Evolutionary conservation across 1,140 invertebrate genomes (phyloP).

Genomic region (Adelges cooleyi): DNA sequence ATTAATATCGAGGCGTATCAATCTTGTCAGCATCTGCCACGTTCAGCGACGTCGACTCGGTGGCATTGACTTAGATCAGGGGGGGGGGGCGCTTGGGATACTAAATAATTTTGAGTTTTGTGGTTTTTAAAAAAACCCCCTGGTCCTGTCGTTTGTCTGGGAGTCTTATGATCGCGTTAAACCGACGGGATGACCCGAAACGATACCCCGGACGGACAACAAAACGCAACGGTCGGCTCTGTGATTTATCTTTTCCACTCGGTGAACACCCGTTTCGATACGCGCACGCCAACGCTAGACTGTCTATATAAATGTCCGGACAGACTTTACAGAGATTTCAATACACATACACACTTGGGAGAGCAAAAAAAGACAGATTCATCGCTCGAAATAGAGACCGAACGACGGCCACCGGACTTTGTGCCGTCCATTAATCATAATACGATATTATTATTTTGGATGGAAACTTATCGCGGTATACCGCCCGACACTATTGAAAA

Average conservation of each 20-base stretch:
- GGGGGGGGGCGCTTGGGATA: no score
- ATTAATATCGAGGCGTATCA: no score
- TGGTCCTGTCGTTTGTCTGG: no score
- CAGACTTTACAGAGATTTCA: no score
- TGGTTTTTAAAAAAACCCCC: no score
- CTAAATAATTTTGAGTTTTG: no score
- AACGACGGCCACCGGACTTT: background rate
- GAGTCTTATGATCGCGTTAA: no score
- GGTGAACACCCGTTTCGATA: background rate
- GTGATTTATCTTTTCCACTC: slow-evolving; percentile 14
- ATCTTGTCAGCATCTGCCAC: no score
- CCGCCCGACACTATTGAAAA: background rate
- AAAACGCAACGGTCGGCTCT: background rate
- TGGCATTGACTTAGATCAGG: no score
- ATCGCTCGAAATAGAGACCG: background rate
- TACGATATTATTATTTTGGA: background rate
- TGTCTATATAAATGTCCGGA: no score
- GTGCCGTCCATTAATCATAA: slow-evolving; percentile 17
- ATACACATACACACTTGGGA: background rate
- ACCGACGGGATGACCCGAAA: background rate
- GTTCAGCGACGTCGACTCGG: no score
- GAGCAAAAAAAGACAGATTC: background rate
- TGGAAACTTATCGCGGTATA: background rate
- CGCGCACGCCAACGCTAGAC: no score
- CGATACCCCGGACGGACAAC: background rate